Conservation (phyloP, 2,888 invertebrate genomes). For the Drosophila melanosoma region DNA sequence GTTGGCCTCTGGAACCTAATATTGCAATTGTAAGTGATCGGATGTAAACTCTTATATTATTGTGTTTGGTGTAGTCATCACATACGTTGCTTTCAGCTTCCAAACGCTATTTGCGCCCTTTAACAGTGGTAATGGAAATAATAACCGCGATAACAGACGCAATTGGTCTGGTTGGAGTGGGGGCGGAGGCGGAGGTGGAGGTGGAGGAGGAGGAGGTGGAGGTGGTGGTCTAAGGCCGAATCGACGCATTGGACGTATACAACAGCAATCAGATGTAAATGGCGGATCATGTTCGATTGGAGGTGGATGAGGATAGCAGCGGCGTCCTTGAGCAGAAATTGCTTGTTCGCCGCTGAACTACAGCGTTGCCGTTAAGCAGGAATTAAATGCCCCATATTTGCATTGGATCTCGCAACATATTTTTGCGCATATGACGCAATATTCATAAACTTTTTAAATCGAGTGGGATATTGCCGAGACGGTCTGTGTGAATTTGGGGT, state of each 20-base stretch:
- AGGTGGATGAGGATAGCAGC: conserved; percentile 67
- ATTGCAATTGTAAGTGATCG: conserved; percentile 70
- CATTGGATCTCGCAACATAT: conserved; percentile 18
- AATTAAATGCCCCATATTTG: conserved; percentile 2
- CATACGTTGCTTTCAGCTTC: conserved; percentile 50
- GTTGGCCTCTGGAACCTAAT: conserved; percentile 71
- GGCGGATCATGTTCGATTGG: conserved; percentile 42
- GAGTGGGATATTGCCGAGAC: conserved; percentile 54
- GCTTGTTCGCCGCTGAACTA: conserved; percentile 36
- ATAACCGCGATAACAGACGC: conserved; percentile 39
- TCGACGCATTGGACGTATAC: conserved; percentile 67
- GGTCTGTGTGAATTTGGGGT: conserved; percentile 6
- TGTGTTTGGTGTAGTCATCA: background rate
- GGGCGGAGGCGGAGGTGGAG: conserved; percentile 53
- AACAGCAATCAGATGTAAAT: conserved; percentile 27
- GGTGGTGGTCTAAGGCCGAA: conserved; percentile 73
- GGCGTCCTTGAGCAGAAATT: conserved; percentile 24
- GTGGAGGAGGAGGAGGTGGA: conserved; percentile 58
- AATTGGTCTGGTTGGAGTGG: conserved; percentile 54
- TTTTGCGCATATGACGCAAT: conserved; percentile 55
- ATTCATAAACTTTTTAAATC: conserved; percentile 50
- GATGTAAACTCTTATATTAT: background rate
- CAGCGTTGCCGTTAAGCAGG: conserved; percentile 3
- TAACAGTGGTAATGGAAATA: conserved; percentile 39
- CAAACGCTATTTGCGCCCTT: conserved; percentile 76